Base-by-base conservation (phyloP, 2,888 invertebrate species). In the Cremastinae sp. region DNA sequence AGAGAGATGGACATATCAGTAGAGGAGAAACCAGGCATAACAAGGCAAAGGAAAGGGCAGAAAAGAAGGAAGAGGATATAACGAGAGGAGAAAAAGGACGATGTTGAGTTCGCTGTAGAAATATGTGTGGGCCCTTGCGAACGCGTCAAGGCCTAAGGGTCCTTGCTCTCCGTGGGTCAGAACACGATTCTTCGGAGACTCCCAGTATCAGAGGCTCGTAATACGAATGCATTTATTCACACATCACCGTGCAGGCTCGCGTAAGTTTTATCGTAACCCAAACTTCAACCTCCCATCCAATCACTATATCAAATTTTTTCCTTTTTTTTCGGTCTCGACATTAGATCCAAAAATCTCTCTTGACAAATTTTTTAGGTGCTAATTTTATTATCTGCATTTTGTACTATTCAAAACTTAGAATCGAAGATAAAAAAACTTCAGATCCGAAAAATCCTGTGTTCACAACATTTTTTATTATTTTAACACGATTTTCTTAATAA, bases 91-190 rank as follows among this genome's bases (percentile, higher is more conserved):
- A 47, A 79, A 81, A 76, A 74, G 12, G 68, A 20, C 28, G 28
- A 28, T 14, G 61, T 74, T 78, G 81, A 66, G 49, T 58, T 59
- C 45, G 71, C 76, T 51, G 73, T 69, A 82, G 78, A 81, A 72
- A 47, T 72, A 58, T 58, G 59, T 28, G 28, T 49, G 70, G 72
- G 66, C 45, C 79, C 65, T 64, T 55, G 78, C 79, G 81, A 83
- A 82, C 83, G 81, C 85, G 84, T 86, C 88, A 88, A 88, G 88
- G 88, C 83, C 87, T 85, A 84, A 82, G 86, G 88, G 88, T 88
- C 88, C 84, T 88, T 88, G 88, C 87, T 85, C 88, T 84, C 28
- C 86, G 83, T 76, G 82, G 84, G 84, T 84, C 85, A 58, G n/a
- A 86, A 75, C 59, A 35, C 68, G 43, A 65, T 20, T 72, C 56